Base-by-base conservation (phyloP, 2,113 vertebrate genomes). In the Pseudolaguvia tuberculata region DNA sequence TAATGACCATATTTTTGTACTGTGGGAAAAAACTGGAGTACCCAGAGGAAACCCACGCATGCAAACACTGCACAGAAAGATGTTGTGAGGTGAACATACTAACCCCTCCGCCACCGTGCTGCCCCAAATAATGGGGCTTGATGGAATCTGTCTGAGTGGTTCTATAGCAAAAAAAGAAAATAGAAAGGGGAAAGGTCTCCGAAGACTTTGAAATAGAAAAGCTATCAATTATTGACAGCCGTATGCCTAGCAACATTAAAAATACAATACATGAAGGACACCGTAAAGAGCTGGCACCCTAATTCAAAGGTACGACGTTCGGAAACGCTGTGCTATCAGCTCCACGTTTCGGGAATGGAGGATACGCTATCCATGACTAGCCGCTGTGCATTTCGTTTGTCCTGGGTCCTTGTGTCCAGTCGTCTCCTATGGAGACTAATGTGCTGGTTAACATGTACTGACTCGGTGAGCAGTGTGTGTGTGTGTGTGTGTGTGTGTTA, bases 171-270 rank as follows among this genome's bases (percentile, higher is more conserved):
- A 27, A n/a, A 23, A 20, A 58, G 4, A 58, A 78, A 68, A 62
- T 42, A 73, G 61, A 17, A n/a, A 53, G 39, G 47, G 58, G 39
- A 42, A 47, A 71, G 45, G 50, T 62, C 53, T 70, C 56, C 42
- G 31, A 69, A 65, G 65, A 42, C 73, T 57, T 76, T 76, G 15
- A 62, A 50, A 79, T 56, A 79, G 72, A 79, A 79, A 71, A 72
- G 63, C 45, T 75, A 70, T 77, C 52, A 81, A 81, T 81, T 77
- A 80, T 80, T 73, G 75, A 80, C 57, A 47, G 51, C 57, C n/a
- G 39, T 73, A 62, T 47, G 66, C 62, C 66, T 71, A 57, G 45
- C 35, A 53, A 47, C 62, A 62, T 56, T 70, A 53, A 62, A 72
- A 58, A 80, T 68, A 72, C 55, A 58, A 65, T 39, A 5, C 27